phyloP scores from a whole-genome alignment of 2,113 vertebrate species.

The Gymnocephalus cernua region DNA sequence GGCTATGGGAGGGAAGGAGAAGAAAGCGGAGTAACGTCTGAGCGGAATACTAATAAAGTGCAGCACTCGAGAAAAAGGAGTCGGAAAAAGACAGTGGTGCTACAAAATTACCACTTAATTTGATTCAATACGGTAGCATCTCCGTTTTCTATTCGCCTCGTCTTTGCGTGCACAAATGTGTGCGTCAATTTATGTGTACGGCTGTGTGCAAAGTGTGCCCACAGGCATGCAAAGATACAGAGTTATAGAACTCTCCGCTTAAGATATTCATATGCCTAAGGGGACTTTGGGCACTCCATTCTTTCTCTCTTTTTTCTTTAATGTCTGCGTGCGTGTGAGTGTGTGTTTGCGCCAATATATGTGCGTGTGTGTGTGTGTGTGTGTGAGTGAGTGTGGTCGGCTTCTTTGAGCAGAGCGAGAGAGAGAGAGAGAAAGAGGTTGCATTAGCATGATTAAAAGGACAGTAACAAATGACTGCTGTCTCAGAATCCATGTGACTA shows the following conservation, averaged over 20 bases:
- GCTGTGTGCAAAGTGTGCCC: conserved; percentile 41
- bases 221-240: conserved; percentile 45
- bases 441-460: conserved; percentile 84
- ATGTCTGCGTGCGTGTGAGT: conserved; percentile 27
- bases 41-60: conserved; percentile 79
- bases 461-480: conserved; percentile 81
- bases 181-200: conserved; percentile 23
- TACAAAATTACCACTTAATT: conserved; percentile 81
- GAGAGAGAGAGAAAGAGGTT: conserved; percentile 23
- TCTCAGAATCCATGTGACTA: conserved; percentile 77
- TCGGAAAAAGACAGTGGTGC: conserved; percentile 57
- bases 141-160: conserved; percentile 50
- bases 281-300: conserved; percentile 56
- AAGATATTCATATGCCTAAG: conserved; percentile 67
- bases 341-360: conserved; percentile 6
- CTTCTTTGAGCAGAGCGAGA: conserved; percentile 12
- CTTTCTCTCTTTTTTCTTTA: conserved; percentile 55
- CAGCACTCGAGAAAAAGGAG: conserved; percentile 58
- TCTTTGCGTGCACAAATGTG: conserved; percentile 1
- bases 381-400: conserved; percentile 1
- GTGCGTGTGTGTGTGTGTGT: conserved; percentile 20
- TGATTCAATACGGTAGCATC: conserved; percentile 71
- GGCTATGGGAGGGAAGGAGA: conserved; percentile 39
- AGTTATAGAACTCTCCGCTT: conserved; percentile 62
- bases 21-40: conserved; percentile 66